These are phyloP conservation scores for Cryptocephalus moraei DNA, from an alignment of 2,888 invertebrate species.

Conservation along the genomic window DNA sequence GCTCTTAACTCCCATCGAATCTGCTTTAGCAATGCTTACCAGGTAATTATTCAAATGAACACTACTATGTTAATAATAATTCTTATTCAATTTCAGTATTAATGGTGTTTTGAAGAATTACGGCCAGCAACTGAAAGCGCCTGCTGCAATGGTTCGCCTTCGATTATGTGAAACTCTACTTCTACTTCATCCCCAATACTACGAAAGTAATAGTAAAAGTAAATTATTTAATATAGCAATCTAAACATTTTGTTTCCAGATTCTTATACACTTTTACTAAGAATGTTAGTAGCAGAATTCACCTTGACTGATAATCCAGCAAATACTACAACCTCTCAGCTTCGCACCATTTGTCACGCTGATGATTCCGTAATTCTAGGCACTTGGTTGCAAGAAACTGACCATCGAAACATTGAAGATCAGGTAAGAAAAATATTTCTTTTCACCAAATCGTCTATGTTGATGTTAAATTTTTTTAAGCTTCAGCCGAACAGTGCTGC, in stretches of 20 bases:
- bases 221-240: not conserved
- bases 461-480: conserved; percentile 41
- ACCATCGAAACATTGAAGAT: conserved; percentile 93
- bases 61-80: not conserved
- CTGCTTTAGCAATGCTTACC: conserved; percentile 87
- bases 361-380: conserved; percentile 88
- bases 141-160: conserved; percentile 85
- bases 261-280: conserved; percentile 76
- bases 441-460: not conserved
- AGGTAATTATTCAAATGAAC: conserved; percentile 48
- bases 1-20: conserved; percentile 85
- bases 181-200: conserved; percentile 65
- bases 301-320: conserved; percentile 90
- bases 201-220: conserved; percentile 52
- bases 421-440: conserved; percentile 53
- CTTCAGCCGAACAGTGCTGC: conserved; percentile 90
- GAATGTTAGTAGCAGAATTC: conserved; percentile 90
- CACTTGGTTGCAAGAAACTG: conserved; percentile 92
- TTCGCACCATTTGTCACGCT: conserved; percentile 74
- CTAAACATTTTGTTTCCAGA: conserved; percentile 32
- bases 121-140: conserved; percentile 87
- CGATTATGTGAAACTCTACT: conserved; percentile 83
- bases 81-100: conserved; percentile 49
- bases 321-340: conserved; percentile 77
- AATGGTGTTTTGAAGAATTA: conserved; percentile 77